Percentiles rank a stretch among this genome's conserved stretches.
Evolutionary conservation across 2,888 invertebrate genomes (phyloP).

Genomic region (Lasius fuliginosus): DNA sequence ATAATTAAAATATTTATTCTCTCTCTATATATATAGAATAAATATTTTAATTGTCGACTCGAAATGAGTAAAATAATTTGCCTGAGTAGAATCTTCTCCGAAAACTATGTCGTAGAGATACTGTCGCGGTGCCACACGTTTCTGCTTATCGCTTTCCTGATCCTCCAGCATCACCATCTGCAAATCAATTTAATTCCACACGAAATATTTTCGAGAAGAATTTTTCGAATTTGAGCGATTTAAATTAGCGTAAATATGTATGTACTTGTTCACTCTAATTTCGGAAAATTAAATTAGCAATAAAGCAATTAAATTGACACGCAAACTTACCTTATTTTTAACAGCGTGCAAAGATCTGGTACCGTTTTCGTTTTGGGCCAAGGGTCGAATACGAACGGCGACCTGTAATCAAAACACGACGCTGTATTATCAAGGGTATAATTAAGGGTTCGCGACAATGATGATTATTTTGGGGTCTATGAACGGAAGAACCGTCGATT

Average conservation of each 20-base stretch:
- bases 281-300: background rate
- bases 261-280: background rate
- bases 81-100: conserved; percentile 95
- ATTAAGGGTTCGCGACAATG: background rate
- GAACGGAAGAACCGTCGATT: background rate
- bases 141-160: conserved; percentile 88
- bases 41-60: background rate
- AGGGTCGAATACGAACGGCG: conserved; percentile 95
- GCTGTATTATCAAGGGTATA: background rate
- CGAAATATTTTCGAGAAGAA: conserved; percentile 6
- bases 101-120: conserved; percentile 97
- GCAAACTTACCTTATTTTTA: conserved; percentile 91
- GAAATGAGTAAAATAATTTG: conserved; percentile 81
- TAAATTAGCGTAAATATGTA: background rate
- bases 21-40: background rate
- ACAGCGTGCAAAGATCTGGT: conserved; percentile 92
- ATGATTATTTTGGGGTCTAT: background rate
- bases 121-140: conserved; percentile 91
- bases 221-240: background rate
- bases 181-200: background rate
- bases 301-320: background rate
- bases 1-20: background rate
- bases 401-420: conserved; percentile 88
- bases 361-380: conserved; percentile 91
- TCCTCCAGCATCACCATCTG: conserved; percentile 91